A percentile compares a stretch with the other conserved stretches of the same genome.
Evolutionary conservation across 1,140 invertebrate genomes (phyloP).

Genomic region (Papilio dardanus): DNA sequence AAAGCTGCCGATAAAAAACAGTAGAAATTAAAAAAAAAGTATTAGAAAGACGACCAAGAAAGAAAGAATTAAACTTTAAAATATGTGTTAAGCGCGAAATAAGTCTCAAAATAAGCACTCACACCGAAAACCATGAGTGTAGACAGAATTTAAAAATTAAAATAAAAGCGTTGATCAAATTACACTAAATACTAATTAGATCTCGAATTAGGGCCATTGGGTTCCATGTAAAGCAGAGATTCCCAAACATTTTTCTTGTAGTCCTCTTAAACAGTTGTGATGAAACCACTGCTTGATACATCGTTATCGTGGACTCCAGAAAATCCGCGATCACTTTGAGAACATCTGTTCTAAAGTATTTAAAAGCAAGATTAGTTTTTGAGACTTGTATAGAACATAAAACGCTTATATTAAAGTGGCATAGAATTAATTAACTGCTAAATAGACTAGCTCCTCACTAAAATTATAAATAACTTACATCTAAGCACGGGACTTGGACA

Average conservation of each 20-base stretch:
- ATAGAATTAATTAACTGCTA: constrained; percentile 71
- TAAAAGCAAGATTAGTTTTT: constrained; percentile 57
- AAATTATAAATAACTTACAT: constrained; percentile 55
- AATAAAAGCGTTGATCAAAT: constrained; percentile 1
- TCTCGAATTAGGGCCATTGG: constrained; percentile 51
- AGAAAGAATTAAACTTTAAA: not conserved
- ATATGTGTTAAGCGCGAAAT: not conserved
- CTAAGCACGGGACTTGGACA: constrained; percentile 49
- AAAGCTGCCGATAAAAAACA: not conserved
- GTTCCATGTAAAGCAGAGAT: constrained; percentile 38
- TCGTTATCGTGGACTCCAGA: not conserved
- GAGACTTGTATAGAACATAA: constrained; percentile 48
- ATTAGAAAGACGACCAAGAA: not conserved
- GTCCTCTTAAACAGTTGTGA: not conserved
- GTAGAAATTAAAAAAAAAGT: not conserved
- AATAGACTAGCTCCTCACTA: constrained; percentile 76
- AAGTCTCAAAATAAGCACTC: constrained; percentile 4
- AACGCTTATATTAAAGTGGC: constrained; percentile 58
- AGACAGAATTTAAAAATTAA: not conserved
- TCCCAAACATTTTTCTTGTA: not conserved
- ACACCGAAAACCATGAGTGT: not conserved
- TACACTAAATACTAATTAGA: constrained; percentile 51
- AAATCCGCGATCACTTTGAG: not conserved
- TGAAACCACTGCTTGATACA: too few relatives aligned
- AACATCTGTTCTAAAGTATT: not conserved